These are phyloP conservation scores for Drosophila pegasa DNA, from an alignment of 2,888 invertebrate genomes.

Conservation along the genomic window DNA sequence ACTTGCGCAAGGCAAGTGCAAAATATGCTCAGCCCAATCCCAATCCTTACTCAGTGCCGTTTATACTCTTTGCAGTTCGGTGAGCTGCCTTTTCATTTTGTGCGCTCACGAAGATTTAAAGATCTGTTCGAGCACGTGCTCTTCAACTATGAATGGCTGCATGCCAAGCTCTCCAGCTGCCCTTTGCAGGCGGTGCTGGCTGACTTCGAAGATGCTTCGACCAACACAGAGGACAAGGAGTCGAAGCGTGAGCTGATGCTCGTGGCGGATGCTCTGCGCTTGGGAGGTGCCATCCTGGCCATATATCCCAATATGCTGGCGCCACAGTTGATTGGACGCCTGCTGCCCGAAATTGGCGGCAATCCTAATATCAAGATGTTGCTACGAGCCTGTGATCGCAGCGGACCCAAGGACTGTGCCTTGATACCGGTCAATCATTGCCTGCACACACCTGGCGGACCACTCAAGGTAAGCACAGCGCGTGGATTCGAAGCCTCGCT, in stretches of 20 bases:
- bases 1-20: constrained; percentile 92
- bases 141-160: constrained; percentile 99
- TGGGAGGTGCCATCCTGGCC: constrained; percentile 97
- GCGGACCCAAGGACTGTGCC: constrained; percentile 95
- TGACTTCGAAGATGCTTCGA: constrained; percentile 97
- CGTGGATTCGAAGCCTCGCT: neutral
- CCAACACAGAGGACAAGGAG: constrained; percentile 92
- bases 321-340: constrained; percentile 95
- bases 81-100: constrained; percentile 97
- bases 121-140: constrained; percentile 96
- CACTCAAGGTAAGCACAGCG: constrained; percentile 90
- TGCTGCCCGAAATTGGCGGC: constrained; percentile 95
- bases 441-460: constrained; percentile 99
- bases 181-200: constrained; percentile 97
- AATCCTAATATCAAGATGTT: constrained; percentile 94
- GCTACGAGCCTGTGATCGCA: constrained; percentile 94
- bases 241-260: constrained; percentile 92
- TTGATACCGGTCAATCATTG: constrained; percentile 97
- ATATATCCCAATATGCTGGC: constrained; percentile 98
- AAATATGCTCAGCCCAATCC: too few species aligned
- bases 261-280: constrained; percentile 95
- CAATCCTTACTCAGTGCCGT: neutral
- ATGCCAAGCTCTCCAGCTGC: constrained; percentile 97
- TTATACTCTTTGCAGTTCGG: constrained; percentile 89
- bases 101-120: constrained; percentile 94